phyloP scores from a whole-genome alignment of 2,797 vertebrate species.

The Bryconaethiops microstoma region DNA sequence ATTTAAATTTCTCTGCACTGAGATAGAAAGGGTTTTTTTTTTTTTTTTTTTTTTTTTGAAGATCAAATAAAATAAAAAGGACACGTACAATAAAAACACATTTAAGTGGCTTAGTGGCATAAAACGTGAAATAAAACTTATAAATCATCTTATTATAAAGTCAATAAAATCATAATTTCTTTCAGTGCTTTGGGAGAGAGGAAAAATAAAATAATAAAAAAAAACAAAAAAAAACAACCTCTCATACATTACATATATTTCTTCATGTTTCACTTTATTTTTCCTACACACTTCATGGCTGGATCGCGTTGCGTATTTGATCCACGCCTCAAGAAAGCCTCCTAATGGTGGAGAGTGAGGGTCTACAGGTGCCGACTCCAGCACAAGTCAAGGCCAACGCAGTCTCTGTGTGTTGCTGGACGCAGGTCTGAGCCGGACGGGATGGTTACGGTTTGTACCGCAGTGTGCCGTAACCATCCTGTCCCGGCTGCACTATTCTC shows the following conservation, averaged over 20 bases:
- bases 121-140: constrained; percentile 73
- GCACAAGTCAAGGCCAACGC: constrained; percentile 6
- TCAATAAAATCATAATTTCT: constrained; percentile 73
- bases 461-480: not conserved
- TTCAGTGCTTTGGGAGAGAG: constrained; percentile 78
- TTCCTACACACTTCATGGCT: constrained; percentile 61
- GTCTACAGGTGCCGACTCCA: constrained; percentile 37
- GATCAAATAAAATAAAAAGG: constrained; percentile 71
- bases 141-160: constrained; percentile 76
- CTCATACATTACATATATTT: constrained; percentile 51
- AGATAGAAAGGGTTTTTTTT: constrained; percentile 59
- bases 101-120: constrained; percentile 78
- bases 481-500: constrained; percentile 6
- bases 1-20: constrained; percentile 65
- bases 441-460: not conserved
- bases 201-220: constrained; percentile 48
- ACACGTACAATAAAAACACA: constrained; percentile 69
- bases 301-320: constrained; percentile 62
- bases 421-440: not conserved
- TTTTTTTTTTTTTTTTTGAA: constrained; percentile 54
- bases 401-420: not conserved
- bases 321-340: constrained; percentile 45
- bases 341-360: constrained; percentile 20
- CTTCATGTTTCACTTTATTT: constrained; percentile 46
- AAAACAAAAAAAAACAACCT: constrained; percentile 60